Conservation (phyloP, 2,888 invertebrate species). For the Torymus texanus region DNA sequence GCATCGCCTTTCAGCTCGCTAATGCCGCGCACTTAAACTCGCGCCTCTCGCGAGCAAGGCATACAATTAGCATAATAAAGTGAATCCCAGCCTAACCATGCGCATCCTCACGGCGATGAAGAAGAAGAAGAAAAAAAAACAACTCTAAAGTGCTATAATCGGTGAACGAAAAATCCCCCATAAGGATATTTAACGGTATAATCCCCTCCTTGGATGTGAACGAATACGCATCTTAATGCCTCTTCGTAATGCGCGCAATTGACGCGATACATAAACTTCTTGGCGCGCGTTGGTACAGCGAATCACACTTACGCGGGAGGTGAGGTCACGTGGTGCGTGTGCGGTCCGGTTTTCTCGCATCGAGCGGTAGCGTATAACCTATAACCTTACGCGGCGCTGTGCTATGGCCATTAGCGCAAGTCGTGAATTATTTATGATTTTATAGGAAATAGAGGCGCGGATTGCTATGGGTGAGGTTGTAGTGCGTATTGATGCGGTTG, state of each 20-base stretch:
- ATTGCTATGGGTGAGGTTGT: background rate
- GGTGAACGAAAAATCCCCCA: conserved; percentile 11
- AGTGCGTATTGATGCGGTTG: background rate
- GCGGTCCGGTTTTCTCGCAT: conserved; percentile 21
- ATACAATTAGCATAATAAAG: conserved; percentile 36
- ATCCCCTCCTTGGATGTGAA: background rate
- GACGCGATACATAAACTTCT: conserved; percentile 68
- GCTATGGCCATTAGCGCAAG: conserved; percentile 38
- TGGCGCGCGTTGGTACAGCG: conserved; percentile 66
- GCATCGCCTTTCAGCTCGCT: background rate
- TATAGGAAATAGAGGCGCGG: background rate
- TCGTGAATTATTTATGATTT: conserved; percentile 56
- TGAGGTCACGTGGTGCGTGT: conserved; percentile 15
- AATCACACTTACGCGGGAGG: conserved; percentile 69
- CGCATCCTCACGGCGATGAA: too few species aligned
- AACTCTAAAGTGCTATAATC: conserved; percentile 27
- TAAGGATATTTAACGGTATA: conserved; percentile 47
- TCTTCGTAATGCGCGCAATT: conserved; percentile 61
- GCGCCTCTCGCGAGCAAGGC: background rate
- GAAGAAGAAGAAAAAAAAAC: background rate
- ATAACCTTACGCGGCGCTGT: conserved; percentile 59
- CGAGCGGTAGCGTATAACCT: conserved; percentile 62
- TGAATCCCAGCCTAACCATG: background rate
- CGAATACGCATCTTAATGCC: conserved; percentile 41
- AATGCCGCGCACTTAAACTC: conserved; percentile 3